Conservation (phyloP, 1,140 invertebrate species). For the Drosophila grimshawi region DNA sequence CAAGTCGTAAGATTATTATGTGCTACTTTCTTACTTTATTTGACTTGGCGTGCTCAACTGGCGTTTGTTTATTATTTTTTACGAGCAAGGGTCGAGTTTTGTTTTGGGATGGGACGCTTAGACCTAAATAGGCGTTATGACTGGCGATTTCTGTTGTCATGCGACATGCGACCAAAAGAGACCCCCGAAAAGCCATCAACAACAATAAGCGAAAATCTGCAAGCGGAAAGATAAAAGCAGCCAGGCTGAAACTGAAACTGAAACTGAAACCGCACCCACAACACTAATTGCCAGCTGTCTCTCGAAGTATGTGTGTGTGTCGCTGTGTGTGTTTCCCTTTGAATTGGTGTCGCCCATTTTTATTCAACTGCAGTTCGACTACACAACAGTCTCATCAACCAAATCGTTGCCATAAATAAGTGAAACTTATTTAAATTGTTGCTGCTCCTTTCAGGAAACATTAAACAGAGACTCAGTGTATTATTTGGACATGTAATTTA, state of each 20-base stretch:
- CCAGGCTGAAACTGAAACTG: constrained; percentile 26
- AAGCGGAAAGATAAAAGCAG: constrained; percentile 59
- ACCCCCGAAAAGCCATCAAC: constrained; percentile 23
- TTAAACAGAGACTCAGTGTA: background rate
- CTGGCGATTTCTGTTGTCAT: constrained; percentile 10
- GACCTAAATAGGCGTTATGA: constrained; percentile 39
- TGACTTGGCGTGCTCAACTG: constrained; percentile 24
- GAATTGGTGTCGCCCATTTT: constrained; percentile 46
- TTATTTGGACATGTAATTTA: too few relatives aligned
- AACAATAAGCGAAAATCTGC: constrained; percentile 38
- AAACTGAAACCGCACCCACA: constrained; percentile 64
- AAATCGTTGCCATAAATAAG: constrained; percentile 29
- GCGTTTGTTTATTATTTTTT: constrained; percentile 41
- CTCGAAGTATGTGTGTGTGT: constrained; percentile 23
- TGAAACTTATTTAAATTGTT: background rate
- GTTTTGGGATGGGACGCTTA: constrained; percentile 2
- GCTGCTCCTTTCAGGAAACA: too few relatives aligned
- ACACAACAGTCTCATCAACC: constrained; percentile 9
- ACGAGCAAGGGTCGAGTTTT: constrained; percentile 26
- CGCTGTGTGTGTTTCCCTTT: constrained; percentile 21
- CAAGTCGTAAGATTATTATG: constrained; percentile 34
- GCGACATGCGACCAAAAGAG: too few relatives aligned
- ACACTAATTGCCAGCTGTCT: constrained; percentile 73
- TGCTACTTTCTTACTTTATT: constrained; percentile 23
- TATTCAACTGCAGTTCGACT: constrained; percentile 33